A percentile compares a stretch with the other conserved stretches of the same genome.
phyloP scores from a whole-genome alignment of 1,140 invertebrate genomes.

The Aethina tumida region DNA sequence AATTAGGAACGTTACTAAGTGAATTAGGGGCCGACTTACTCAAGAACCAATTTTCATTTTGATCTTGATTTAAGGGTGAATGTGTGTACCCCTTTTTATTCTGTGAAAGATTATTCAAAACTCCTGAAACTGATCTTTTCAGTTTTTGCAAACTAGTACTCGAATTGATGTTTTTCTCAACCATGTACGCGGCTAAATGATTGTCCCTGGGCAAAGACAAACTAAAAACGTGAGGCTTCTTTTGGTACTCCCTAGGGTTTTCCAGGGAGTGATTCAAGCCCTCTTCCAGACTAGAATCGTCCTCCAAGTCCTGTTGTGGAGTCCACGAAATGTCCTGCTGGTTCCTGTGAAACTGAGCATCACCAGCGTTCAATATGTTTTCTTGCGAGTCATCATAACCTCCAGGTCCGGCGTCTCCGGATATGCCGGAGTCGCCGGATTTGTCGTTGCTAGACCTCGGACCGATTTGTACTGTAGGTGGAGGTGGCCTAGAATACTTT shows the following conservation, averaged over 20 bases:
- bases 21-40: conserved; percentile 70
- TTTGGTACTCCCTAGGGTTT: conserved; percentile 18
- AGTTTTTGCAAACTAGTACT: conserved; percentile 57
- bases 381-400: conserved; percentile 21
- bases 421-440: conserved; percentile 71
- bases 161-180: conserved; percentile 27
- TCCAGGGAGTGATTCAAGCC: conserved; percentile 39
- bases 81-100: conserved; percentile 25
- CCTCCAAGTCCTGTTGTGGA: conserved; percentile 65
- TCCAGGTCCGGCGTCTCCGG: conserved; percentile 46
- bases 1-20: conserved; percentile 48
- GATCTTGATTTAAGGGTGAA: conserved; percentile 35
- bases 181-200: conserved; percentile 34
- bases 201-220: conserved; percentile 58
- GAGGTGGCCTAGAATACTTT: conserved; percentile 40
- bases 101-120: conserved; percentile 38
- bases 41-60: conserved; percentile 58
- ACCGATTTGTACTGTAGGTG: conserved; percentile 33
- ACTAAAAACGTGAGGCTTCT: conserved; percentile 54
- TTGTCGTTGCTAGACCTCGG: conserved; percentile 29
- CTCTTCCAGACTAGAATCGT: conserved; percentile 57
- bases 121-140: conserved; percentile 57
- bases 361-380: conserved; percentile 6
- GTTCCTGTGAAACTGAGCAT: conserved; percentile 2
- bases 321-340: conserved; percentile 48